Base-by-base conservation (phyloP, 2,113 vertebrate species). In the Pterocles burchelli region DNA sequence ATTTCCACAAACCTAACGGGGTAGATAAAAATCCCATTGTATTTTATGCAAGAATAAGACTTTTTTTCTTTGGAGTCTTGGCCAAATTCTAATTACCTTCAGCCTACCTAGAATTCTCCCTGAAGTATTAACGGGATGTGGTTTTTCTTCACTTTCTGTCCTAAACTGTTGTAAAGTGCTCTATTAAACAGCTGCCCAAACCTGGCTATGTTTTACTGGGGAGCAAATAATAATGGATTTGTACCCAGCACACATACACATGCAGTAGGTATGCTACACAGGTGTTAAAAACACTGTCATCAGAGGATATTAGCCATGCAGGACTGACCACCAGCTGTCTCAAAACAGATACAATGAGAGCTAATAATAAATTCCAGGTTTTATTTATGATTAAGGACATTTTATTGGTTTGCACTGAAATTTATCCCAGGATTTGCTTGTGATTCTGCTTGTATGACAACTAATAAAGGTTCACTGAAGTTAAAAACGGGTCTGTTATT, bases 131-230 rank as follows among this genome's bases (percentile, higher is more conserved):
- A 71, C 74, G 43, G 28, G 25, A 74, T 59, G 29, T 16, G 6
- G 12, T 71, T 91, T 93, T 93, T 88, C 29, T 55, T 86, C 71
- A 63, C 29, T 91, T 95, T 91, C 59, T 79, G 7, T 51, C 33
- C 82, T 83, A 71, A 94, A 90, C 70, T 90, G 22, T 51, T 63
- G 41, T 43, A 51, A 89, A 94, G 21, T 77, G 36, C 22, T 80
- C 83, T 59, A 74, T 77, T 77, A 94, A 89, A 89, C 58, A 83
- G 54, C 78, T 94, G 93, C 46, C 26, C 46, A 62, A 94, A 91
- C 14, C 41, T 82, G 54, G 17, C 33, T 82, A 1, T 43, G 46
- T 62, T 91, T 93, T 70, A 72, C 8, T 3, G 17, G 16, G 20
- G 26, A 76, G 25, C 10, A 54, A 89, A 68, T 76, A 91, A 62